Percentiles rank a stretch among this genome's conserved stretches.
Evolutionary conservation across 2,113 vertebrate species (phyloP).

Genomic region (Psettodes erumei): DNA sequence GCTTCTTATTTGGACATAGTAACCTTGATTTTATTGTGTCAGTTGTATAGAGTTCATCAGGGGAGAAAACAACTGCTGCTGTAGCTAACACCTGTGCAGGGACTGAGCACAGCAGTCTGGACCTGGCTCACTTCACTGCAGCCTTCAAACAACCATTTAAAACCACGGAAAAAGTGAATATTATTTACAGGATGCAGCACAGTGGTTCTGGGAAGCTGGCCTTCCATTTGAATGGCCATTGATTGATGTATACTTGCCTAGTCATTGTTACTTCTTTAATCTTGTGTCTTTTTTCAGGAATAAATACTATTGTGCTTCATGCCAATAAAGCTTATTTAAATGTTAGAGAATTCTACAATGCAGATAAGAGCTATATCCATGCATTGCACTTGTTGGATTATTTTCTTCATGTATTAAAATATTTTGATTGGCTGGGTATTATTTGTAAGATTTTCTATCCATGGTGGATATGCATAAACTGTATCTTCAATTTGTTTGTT

Average conservation of each 20-base stretch:
- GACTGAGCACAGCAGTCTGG: no score
- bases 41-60: no score
- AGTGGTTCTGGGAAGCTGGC: background rate
- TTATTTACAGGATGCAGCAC: no score
- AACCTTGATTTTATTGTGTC: no score
- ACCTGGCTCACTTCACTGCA: background rate
- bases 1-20: no score
- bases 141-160: background rate
- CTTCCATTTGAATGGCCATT: background rate
- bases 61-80: background rate
- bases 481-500: background rate
- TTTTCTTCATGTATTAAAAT: background rate
- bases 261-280: background rate
- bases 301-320: background rate
- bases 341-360: background rate
- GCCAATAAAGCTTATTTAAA: conserved; percentile 1
- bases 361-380: conserved; percentile 7
- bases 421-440: background rate
- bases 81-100: background rate
- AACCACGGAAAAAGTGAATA: no score
- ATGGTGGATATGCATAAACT: background rate
- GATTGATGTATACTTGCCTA: background rate
- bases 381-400: conserved; percentile 16
- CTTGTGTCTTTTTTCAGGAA: background rate
- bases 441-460: conserved; percentile 16